Conservation (phyloP, 2,888 invertebrate genomes). For the Apamea sordens region DNA sequence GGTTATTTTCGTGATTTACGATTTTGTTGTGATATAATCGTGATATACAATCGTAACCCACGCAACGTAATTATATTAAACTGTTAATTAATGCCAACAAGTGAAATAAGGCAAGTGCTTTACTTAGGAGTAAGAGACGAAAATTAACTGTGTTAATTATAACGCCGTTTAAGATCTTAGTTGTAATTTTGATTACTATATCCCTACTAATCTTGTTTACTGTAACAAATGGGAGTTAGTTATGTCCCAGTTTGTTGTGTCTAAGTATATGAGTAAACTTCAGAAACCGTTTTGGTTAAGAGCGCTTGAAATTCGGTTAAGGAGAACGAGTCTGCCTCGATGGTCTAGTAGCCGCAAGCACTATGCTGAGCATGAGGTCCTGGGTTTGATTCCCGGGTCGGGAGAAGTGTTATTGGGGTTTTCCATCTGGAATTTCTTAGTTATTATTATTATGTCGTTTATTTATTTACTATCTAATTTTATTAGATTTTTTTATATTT, state of each 20-base stretch:
- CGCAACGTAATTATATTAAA: slow-evolving; percentile 64
- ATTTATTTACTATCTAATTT: no score
- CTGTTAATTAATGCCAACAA: slow-evolving; percentile 70
- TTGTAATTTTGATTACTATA: slow-evolving; percentile 34
- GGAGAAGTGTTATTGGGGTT: not conserved
- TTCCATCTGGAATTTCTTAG: not conserved
- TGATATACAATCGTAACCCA: slow-evolving; percentile 67
- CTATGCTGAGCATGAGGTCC: not conserved
- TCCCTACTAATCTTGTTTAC: slow-evolving; percentile 34
- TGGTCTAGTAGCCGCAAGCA: not conserved
- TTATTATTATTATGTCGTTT: no score
- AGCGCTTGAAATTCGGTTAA: slow-evolving; percentile 1
- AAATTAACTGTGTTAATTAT: slow-evolving; percentile 53
- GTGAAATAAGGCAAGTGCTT: slow-evolving; percentile 45
- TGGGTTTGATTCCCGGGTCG: not conserved
- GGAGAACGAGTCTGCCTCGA: not conserved
- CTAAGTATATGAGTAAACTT: not conserved
- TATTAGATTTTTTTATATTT: no score
- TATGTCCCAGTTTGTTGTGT: slow-evolving; percentile 17
- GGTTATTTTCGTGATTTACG: slow-evolving; percentile 60
- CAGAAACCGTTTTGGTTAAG: slow-evolving; percentile 7
- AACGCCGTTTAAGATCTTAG: slow-evolving; percentile 37
- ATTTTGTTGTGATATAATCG: slow-evolving; percentile 66
- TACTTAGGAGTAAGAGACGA: slow-evolving; percentile 21
- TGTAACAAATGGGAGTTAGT: slow-evolving; percentile 33